Evolutionary conservation across 2,888 invertebrate genomes (phyloP), one percentile per base, ranked within the genome.

Genomic region (Graphium colonna): DNA sequence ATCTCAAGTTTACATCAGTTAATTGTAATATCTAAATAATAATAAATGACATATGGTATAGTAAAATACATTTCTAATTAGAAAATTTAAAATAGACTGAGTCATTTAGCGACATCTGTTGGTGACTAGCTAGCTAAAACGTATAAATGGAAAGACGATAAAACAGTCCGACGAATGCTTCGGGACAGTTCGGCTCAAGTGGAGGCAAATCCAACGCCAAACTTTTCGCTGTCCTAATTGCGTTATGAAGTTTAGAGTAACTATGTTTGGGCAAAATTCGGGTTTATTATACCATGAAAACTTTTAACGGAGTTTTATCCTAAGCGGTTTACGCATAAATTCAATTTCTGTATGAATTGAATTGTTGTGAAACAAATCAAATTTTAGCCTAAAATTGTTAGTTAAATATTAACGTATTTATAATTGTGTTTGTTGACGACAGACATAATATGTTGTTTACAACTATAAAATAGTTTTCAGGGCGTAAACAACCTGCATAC

Each of bases 141-240:
- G 2, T 16, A 42, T 1, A n/a, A 53, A 52, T 51, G 28, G 17
- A 36, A 7, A n/a, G 79, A 77, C 61, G 86, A 66, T 82, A 81
- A 80, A 85, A 63, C 80, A 83, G 86, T 63, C 1, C 31, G 16
- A 3, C 46, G 57, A 71, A 60, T 61, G 67, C 63, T 68, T 68
- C 69, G 70, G 70, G 68, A 69, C 58, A 62, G 46, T 41, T 12
- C 16, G n/a, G 38, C 53, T 47, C 41, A 17, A 45, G 10, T 36
- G 17, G 47, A 52, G 45, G 51, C 52, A 45, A 53, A 59, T 50
- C 50, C 48, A 38, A 50, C 53, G 52, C 17, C 39, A 56, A 60
- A 60, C 52, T 62, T 60, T 53, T 53, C 43, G 52, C 58, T 45
- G 50, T 51, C 52, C 56, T 60, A 54, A 59, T 52, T 56, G 57